A percentile compares a stretch with the other conserved stretches of the same genome.
These are phyloP conservation scores for Apamea crenata DNA, from an alignment of 2,888 invertebrate species.

Conservation along the genomic window DNA sequence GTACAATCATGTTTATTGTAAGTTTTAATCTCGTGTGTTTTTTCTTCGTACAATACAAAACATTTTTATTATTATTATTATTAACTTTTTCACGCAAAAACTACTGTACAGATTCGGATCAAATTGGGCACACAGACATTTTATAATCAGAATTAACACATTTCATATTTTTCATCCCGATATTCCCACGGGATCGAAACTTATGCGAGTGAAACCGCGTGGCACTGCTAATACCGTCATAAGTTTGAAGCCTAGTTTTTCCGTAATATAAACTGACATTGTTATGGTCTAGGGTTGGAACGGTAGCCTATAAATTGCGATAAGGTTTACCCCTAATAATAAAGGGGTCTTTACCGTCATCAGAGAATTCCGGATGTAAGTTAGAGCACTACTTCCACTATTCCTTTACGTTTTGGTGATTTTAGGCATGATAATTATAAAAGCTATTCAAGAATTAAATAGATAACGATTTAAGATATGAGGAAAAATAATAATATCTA, in stretches of 20 bases:
- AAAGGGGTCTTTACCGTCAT: constrained; percentile 17
- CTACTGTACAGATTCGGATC: no score
- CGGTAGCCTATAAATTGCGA: constrained; percentile 1
- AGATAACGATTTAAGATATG: no score
- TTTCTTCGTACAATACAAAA: no score
- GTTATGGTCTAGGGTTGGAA: constrained; percentile 17
- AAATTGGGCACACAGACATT: no score
- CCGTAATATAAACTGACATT: constrained; percentile 12
- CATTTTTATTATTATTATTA: no score
- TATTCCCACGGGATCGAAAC: no score
- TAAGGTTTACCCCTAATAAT: constrained; percentile 11
- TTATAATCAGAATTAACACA: no score
- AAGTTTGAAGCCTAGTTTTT: constrained; percentile 6
- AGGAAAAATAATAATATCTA: not conserved
- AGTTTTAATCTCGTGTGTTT: no score
- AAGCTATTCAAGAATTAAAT: not conserved
- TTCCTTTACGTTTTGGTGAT: not conserved
- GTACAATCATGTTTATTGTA: no score
- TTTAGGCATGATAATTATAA: not conserved
- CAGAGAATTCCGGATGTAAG: not conserved
- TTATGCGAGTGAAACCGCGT: no score
- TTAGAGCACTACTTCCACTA: not conserved
- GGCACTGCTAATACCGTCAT: not conserved
- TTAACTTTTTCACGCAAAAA: no score
- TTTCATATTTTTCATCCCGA: no score